phyloP scores from a whole-genome alignment of 2,888 invertebrate species.

The Protodeltote pygarga region DNA sequence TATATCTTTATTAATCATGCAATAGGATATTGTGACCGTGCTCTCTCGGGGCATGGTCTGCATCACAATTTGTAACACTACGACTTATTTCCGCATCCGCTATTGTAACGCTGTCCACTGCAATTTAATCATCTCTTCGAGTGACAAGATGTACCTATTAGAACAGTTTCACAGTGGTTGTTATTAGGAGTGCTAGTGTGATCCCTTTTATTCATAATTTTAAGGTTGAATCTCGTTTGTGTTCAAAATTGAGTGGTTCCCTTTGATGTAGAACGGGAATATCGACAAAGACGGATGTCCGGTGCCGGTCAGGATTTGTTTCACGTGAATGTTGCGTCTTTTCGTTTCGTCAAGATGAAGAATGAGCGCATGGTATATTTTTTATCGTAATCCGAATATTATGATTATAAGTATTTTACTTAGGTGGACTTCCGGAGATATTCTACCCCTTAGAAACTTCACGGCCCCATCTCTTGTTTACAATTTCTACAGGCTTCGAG shows the following conservation, averaged over 20 bases:
- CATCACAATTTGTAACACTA: constrained; percentile 68
- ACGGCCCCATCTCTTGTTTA: no score
- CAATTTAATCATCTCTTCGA: constrained; percentile 78
- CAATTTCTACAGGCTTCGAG: no score
- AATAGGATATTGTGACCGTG: constrained; percentile 38
- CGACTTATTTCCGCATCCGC: constrained; percentile 73
- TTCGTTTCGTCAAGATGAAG: constrained; percentile 59
- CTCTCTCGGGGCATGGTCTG: constrained; percentile 37
- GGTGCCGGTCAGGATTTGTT: constrained; percentile 87
- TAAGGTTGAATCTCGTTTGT: constrained; percentile 75
- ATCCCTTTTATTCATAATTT: constrained; percentile 48
- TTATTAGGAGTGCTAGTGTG: constrained; percentile 46
- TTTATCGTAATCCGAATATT: not conserved
- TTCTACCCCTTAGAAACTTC: no score
- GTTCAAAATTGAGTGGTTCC: constrained; percentile 65
- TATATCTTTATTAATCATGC: constrained; percentile 34
- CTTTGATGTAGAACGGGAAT: constrained; percentile 86
- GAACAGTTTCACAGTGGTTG: constrained; percentile 64
- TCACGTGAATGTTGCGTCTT: constrained; percentile 77
- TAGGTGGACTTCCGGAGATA: no score
- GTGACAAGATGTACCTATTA: constrained; percentile 79
- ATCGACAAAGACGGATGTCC: constrained; percentile 87
- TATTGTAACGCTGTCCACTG: constrained; percentile 66
- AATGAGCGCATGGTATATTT: constrained; percentile 13
- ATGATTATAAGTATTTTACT: no score